Conservation (phyloP, 2,113 vertebrate species). For the Beaufortia kweichowensis region DNA sequence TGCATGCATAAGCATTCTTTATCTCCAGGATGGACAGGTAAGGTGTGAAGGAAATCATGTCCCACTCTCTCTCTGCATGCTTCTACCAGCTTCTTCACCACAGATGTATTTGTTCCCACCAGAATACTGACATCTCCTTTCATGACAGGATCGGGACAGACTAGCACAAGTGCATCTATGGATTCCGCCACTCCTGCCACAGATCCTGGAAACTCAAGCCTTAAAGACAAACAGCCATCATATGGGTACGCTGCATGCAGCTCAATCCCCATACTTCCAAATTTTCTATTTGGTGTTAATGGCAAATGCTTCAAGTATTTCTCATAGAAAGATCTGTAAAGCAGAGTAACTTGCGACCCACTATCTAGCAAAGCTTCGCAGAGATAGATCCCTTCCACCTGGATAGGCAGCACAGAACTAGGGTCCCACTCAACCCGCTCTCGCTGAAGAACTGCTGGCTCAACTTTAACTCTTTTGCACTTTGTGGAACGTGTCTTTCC, state of each 20-base stretch:
- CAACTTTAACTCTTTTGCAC: conserved; percentile 9
- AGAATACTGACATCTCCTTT: background rate
- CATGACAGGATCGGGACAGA: background rate
- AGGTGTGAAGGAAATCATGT: background rate
- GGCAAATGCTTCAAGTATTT: too few species aligned
- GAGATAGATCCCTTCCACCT: conserved; percentile 46
- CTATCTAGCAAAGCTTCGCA: too few species aligned
- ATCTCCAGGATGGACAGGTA: background rate
- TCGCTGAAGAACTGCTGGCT: conserved; percentile 11
- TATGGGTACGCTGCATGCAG: background rate
- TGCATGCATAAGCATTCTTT: background rate
- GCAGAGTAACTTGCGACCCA: conserved; percentile 43
- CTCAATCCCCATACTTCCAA: conserved; percentile 50
- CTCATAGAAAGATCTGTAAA: too few species aligned
- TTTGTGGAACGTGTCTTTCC: too few species aligned
- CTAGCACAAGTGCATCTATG: background rate
- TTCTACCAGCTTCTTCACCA: background rate
- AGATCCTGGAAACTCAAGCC: conserved; percentile 3
- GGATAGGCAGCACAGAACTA: conserved; percentile 30
- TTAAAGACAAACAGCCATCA: background rate
- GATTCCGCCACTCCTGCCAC: too few species aligned
- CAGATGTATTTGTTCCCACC: conserved; percentile 11
- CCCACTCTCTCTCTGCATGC: background rate
- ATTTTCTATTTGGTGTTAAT: too few species aligned
- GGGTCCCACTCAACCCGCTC: conserved; percentile 42